These are phyloP conservation scores for Vicugna pacos DNA, from an alignment of 2,113 vertebrate species.

Conservation along the genomic window DNA sequence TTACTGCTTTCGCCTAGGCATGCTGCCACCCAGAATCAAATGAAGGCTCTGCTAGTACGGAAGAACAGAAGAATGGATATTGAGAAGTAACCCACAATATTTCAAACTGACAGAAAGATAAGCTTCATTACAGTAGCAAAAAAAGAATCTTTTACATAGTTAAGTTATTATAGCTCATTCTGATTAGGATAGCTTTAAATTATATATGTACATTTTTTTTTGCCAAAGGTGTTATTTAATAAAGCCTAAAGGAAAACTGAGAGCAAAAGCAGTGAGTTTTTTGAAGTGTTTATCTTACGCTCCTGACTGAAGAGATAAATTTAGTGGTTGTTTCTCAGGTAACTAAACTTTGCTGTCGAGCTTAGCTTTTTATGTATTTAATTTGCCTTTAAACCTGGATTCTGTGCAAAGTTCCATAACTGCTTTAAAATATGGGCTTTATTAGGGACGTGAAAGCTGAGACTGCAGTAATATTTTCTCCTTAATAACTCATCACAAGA, in stretches of 20 bases:
- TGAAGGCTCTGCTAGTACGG: constrained; percentile 12
- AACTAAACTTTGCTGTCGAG: constrained; percentile 78
- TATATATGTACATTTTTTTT: constrained; percentile 58
- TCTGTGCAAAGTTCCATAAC: constrained; percentile 70
- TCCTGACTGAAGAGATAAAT: constrained; percentile 76
- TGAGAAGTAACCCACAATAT: neutral
- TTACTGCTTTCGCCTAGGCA: neutral
- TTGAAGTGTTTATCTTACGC: constrained; percentile 72
- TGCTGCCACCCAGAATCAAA: constrained; percentile 44
- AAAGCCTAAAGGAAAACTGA: constrained; percentile 74
- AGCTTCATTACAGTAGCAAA: constrained; percentile 59
- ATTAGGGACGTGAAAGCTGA: constrained; percentile 66
- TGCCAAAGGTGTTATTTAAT: constrained; percentile 68
- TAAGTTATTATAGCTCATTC: constrained; percentile 53
- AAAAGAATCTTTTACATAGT: constrained; percentile 59
- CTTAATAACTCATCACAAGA: constrained; percentile 70
- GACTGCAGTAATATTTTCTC: constrained; percentile 68
- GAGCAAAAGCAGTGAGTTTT: constrained; percentile 59
- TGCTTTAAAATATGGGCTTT: constrained; percentile 77
- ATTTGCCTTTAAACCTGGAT: constrained; percentile 73
- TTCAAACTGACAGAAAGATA: constrained; percentile 53
- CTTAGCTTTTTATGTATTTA: constrained; percentile 79
- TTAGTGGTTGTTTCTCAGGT: constrained; percentile 76
- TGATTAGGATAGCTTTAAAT: constrained; percentile 71
- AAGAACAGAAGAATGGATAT: neutral